Base-by-base conservation (phyloP, 2,888 invertebrate genomes). In the Stenolophus ochropezus region DNA sequence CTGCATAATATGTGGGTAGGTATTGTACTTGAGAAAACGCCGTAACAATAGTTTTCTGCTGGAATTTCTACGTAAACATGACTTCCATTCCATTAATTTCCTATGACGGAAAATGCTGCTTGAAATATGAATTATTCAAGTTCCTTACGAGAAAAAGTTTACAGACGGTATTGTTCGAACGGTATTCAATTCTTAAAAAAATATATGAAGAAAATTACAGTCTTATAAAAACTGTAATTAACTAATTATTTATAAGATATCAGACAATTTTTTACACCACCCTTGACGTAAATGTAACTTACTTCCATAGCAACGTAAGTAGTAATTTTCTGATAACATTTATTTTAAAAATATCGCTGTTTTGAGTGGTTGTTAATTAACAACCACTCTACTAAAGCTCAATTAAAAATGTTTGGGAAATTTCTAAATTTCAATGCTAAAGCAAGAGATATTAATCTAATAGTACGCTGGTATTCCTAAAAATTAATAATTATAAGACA, bases 71-170 rank as follows among this genome's bases (percentile, higher is more conserved):
- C 61, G 25, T 56, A 56, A 56, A 61, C n/a, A 61, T 61, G 61
- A 61, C 25, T 1, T 5, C 20, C 56, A 56, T 61, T 11, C 16
- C 49, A 49, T 53, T 25, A 61, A 25, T 61, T 25, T 25, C n/a
- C 14, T 14, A 14, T 61, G 5, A 23, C 4, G 4, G 14, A 23
- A 23, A 21, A n/a, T 61, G n/a, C 25, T 14, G n/a, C n/a, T 61
- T 61, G 61, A 61, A 61, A 61, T 61, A 61, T 61, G 61, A 5
- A 25, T 25, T 61, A 61, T 61, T 61, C 25, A 61, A 61, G 25
- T 61, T 61, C 6, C 33, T 42, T 11, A 3, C 6, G 11, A 8
- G 33, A 42, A 42, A 42, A 42, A 42, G 33, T 3, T 42, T 42
- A 1, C 8, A 42, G 33, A 42, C 11, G 33, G 33, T 42, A 42